A percentile compares a stretch with the other conserved stretches of the same genome.
Conservation (phyloP, 2,797 vertebrate genomes). For the Sardinella longiceps region DNA sequence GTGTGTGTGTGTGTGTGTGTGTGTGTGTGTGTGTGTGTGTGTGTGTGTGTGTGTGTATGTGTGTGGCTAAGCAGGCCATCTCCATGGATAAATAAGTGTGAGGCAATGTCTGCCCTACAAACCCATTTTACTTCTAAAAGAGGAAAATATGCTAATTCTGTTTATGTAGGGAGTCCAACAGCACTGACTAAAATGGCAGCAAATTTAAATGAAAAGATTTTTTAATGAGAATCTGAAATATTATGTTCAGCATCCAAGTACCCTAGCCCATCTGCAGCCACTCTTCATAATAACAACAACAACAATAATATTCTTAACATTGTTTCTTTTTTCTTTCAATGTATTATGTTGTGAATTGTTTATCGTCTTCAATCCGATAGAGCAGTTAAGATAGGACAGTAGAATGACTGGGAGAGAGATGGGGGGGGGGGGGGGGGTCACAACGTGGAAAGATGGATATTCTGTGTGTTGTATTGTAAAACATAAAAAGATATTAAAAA, state of each 20-base stretch:
- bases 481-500: not conserved
- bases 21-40: not conserved
- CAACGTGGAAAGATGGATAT: not conserved
- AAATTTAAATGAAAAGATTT: not conserved
- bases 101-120: not conserved
- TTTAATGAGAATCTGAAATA: not conserved
- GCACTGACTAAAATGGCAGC: not conserved
- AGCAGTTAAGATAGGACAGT: too few relatives aligned
- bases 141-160: not conserved
- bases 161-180: not conserved
- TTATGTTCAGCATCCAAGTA: not conserved
- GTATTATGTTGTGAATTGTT: too few relatives aligned
- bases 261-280: too few relatives aligned
- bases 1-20: not conserved
- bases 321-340: too few relatives aligned
- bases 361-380: too few relatives aligned
- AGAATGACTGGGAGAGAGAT: too few relatives aligned
- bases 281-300: too few relatives aligned
- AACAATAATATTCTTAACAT: too few relatives aligned
- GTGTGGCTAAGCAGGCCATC: not conserved
- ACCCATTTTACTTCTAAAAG: not conserved
- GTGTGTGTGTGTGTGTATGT: not conserved
- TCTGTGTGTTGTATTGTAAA: not conserved
- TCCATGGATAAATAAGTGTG: not conserved
- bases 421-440: too few relatives aligned